These are phyloP conservation scores for Parapsyche elsis DNA, from an alignment of 1,140 invertebrate species.

Conservation along the genomic window DNA sequence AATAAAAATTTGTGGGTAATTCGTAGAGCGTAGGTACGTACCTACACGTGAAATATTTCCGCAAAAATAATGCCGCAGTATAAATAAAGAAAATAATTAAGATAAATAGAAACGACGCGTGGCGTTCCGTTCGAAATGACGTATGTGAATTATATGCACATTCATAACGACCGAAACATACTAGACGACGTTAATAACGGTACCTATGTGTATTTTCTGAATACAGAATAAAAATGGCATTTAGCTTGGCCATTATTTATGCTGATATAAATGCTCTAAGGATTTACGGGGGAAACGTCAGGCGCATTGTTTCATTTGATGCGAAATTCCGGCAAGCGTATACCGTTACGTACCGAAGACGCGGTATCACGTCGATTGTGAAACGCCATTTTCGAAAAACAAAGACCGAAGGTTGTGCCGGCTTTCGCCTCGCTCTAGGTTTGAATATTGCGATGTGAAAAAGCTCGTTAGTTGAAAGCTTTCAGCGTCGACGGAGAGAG, in stretches of 20 bases:
- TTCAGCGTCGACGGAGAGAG: background rate
- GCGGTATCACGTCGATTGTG: background rate
- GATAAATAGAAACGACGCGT: conserved; percentile 8
- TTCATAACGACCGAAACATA: background rate
- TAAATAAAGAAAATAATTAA: conserved; percentile 10
- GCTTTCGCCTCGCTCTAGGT: background rate
- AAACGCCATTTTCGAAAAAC: conserved; percentile 3
- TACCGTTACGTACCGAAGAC: no score
- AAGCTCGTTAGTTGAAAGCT: conserved; percentile 30
- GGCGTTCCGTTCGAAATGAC: background rate
- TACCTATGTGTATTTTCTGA: no score
- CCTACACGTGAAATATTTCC: no score
- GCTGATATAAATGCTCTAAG: no score
- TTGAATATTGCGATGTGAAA: conserved; percentile 11
- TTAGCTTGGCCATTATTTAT: no score
- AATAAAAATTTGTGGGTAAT: no score
- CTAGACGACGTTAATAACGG: background rate
- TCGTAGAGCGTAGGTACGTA: no score
- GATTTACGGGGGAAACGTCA: no score
- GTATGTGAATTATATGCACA: conserved; percentile 17
- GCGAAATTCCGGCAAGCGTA: no score
- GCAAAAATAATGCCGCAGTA: background rate
- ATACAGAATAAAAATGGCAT: no score
- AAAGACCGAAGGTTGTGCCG: background rate
- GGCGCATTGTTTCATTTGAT: no score